Percentiles rank a stretch among this genome's conserved stretches.
phyloP scores from a whole-genome alignment of 2,888 invertebrate species.

The Aporophyla nigra region DNA sequence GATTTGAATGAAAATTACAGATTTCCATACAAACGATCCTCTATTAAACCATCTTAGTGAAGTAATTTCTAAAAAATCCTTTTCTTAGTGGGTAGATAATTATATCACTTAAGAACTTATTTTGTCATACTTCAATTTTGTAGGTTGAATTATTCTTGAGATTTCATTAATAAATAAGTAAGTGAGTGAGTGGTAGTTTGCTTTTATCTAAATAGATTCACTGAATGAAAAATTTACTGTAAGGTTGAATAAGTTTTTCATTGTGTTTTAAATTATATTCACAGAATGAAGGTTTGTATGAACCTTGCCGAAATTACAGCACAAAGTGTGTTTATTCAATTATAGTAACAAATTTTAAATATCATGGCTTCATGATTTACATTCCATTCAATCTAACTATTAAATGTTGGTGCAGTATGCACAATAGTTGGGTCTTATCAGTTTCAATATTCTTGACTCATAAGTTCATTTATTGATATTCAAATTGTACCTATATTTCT shows the following conservation, averaged over 20 bases:
- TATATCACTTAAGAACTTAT: not conserved
- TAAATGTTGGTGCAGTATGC: not conserved
- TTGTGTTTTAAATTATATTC: not conserved
- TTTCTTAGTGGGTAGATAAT: not conserved
- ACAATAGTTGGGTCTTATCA: conserved; percentile 7
- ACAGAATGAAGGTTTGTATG: not conserved
- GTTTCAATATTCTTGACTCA: conserved; percentile 2
- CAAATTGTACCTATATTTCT: not conserved
- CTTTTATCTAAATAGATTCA: not conserved
- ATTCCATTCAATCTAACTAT: not conserved
- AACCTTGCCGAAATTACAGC: not conserved
- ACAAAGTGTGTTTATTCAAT: not conserved
- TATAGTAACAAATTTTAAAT: not conserved
- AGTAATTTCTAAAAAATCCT: not conserved
- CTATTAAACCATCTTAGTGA: too few species aligned
- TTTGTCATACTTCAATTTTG: not conserved
- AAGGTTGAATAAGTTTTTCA: not conserved
- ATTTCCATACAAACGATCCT: not conserved
- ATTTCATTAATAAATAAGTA: not conserved
- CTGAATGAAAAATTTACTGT: not conserved
- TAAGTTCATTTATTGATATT: conserved; percentile 14
- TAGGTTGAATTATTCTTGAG: too few species aligned
- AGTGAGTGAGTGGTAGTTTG: not conserved
- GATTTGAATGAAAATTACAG: not conserved
- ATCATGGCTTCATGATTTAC: not conserved